These are phyloP conservation scores for Lingula anatina DNA, from an alignment of 2,888 invertebrate genomes.

Conservation along the genomic window DNA sequence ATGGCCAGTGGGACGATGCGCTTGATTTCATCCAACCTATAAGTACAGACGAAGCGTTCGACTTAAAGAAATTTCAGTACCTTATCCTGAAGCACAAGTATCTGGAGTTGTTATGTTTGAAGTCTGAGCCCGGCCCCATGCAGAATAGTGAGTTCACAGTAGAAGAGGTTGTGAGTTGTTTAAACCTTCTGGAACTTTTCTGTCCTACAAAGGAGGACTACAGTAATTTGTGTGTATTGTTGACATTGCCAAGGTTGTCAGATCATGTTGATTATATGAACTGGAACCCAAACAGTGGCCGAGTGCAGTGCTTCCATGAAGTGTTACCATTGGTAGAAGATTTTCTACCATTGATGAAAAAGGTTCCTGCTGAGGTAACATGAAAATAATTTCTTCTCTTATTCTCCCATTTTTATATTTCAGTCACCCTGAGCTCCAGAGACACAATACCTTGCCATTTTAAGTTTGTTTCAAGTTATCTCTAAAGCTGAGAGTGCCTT, in stretches of 20 bases:
- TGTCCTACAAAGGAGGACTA: slow-evolving; percentile 91
- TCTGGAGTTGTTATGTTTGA: slow-evolving; percentile 87
- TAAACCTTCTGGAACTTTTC: slow-evolving; percentile 81
- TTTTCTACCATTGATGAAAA: slow-evolving; percentile 71
- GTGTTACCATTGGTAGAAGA: slow-evolving; percentile 72
- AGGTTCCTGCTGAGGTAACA: slow-evolving; percentile 24
- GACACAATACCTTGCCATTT: no score
- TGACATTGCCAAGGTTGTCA: slow-evolving; percentile 85
- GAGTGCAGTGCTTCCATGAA: slow-evolving; percentile 82
- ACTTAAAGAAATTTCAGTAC: slow-evolving; percentile 79
- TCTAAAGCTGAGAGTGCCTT: no score
- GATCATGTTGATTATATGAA: slow-evolving; percentile 89
- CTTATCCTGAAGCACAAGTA: slow-evolving; percentile 87
- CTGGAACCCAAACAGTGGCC: slow-evolving; percentile 94
- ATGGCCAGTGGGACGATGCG: slow-evolving; percentile 98
- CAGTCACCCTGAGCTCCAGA: no score
- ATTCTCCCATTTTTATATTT: no score
- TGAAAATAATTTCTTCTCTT: no score
- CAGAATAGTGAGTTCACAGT: slow-evolving; percentile 83
- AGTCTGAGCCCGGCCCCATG: slow-evolving; percentile 65
- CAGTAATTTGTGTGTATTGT: slow-evolving; percentile 80
- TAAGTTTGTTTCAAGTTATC: no score
- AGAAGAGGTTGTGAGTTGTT: slow-evolving; percentile 87
- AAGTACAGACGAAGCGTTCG: slow-evolving; percentile 68
- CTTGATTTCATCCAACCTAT: slow-evolving; percentile 93